phyloP scores from a whole-genome alignment of 2,888 invertebrate genomes.

The Himalopsyche tibetana region DNA sequence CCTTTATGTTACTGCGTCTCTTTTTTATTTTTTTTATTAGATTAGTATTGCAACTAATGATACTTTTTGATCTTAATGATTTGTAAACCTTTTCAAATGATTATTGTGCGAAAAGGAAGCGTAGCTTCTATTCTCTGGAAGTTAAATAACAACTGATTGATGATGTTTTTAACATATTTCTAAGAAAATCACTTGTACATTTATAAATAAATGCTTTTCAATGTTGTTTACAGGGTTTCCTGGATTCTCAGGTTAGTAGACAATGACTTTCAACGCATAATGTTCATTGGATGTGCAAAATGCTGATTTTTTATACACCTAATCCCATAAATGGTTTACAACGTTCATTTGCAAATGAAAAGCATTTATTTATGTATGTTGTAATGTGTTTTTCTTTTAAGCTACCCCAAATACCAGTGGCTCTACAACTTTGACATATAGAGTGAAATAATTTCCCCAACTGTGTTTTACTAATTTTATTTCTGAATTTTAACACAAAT shows the following conservation, averaged over 20 bases:
- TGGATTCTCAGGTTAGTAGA: slow-evolving; percentile 77
- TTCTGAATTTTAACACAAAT: too few species aligned
- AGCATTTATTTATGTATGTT: slow-evolving; percentile 47
- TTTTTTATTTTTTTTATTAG: too few species aligned
- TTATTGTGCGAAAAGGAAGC: too few species aligned
- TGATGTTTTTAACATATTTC: too few species aligned
- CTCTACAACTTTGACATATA: slow-evolving; percentile 7
- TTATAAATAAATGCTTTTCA: slow-evolving; percentile 61
- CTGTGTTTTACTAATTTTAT: too few species aligned
- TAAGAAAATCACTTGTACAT: too few species aligned
- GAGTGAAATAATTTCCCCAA: not conserved
- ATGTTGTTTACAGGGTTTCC: slow-evolving; percentile 73
- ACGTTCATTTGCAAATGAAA: slow-evolving; percentile 45
- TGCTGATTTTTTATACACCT: not conserved
- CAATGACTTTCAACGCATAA: slow-evolving; percentile 6
- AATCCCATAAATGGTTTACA: slow-evolving; percentile 18
- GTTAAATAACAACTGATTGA: too few species aligned
- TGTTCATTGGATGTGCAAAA: slow-evolving; percentile 15
- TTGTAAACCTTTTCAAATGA: too few species aligned
- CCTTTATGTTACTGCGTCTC: too few species aligned
- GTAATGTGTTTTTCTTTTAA: slow-evolving; percentile 1
- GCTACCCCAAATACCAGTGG: not conserved
- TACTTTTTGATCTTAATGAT: too few species aligned
- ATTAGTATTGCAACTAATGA: too few species aligned
- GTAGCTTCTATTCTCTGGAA: too few species aligned